Conservation (phyloP, 1,140 invertebrate genomes). For the Pseudomyrmex sp. region DNA sequence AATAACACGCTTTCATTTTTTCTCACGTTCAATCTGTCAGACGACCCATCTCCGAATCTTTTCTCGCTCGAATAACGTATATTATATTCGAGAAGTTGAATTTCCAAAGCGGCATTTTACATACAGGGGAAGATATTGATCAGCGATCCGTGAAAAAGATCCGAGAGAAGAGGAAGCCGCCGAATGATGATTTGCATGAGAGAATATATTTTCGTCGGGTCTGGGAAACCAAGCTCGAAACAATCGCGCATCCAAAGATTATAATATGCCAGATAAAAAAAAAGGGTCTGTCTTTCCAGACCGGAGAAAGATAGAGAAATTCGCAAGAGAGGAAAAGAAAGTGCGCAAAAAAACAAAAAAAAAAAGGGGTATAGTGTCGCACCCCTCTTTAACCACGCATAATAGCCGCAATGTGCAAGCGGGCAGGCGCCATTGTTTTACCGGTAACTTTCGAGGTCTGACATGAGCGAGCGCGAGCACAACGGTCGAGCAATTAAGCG, state of each 20-base stretch:
- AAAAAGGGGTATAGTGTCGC: constrained; percentile 8
- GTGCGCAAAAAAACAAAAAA: background rate
- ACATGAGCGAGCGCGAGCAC: constrained; percentile 20
- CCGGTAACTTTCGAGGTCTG: constrained; percentile 47
- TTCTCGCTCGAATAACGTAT: background rate
- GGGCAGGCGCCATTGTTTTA: constrained; percentile 62
- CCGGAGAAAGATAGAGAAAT: background rate
- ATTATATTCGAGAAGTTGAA: background rate
- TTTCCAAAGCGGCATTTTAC: background rate
- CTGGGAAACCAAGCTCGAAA: constrained; percentile 20
- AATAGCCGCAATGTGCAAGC: constrained; percentile 68
- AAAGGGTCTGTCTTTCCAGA: background rate
- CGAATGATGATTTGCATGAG: constrained; percentile 33
- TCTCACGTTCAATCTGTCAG: no score
- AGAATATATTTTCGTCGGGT: background rate
- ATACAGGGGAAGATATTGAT: background rate
- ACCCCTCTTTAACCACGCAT: constrained; percentile 73
- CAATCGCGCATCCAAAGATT: constrained; percentile 32
- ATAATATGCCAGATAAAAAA: constrained; percentile 20
- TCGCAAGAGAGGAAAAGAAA: background rate
- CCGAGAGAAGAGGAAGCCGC: background rate
- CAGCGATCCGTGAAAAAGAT: constrained; percentile 39
- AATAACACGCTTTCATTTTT: no score
- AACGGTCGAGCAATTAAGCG: constrained; percentile 60
- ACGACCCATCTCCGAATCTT: background rate